Conservation (phyloP, 2,113 vertebrate genomes). For the Passer montanus region DNA sequence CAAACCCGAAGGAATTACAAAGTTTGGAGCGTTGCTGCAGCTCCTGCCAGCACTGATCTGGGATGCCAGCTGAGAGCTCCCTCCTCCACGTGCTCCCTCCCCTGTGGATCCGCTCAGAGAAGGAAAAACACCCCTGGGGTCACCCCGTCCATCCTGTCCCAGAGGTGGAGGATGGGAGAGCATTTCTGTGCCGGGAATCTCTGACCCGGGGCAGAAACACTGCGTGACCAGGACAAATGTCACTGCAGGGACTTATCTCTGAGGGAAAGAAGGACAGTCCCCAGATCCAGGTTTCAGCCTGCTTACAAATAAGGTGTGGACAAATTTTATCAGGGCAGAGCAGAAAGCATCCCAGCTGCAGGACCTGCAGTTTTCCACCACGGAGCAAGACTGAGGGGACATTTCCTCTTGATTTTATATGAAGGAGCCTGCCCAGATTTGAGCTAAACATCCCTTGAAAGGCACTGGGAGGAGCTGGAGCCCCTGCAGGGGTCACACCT, state of each 20-base stretch:
- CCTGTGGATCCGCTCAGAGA: not conserved
- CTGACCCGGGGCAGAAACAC: not conserved
- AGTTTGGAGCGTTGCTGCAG: not conserved
- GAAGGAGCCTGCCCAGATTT: not conserved
- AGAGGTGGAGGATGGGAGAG: not conserved
- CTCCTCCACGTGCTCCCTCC: not conserved
- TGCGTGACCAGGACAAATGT: not conserved
- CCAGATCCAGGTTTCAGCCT: not conserved
- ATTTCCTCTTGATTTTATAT: rapidly evolving
- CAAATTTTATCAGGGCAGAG: not conserved
- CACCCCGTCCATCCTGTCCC: not conserved
- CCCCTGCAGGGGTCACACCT: not conserved
- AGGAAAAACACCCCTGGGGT: not conserved
- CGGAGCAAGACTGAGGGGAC: rapidly evolving
- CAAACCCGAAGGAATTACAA: constrained; percentile 8
- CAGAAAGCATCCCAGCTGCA: not conserved
- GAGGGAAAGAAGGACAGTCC: not conserved
- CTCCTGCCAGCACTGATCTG: not conserved
- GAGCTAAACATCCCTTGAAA: not conserved
- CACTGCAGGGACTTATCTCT: not conserved
- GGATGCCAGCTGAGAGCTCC: not conserved
- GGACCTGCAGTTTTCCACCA: rapidly evolving
- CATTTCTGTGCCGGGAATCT: not conserved
- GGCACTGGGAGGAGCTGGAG: not conserved
- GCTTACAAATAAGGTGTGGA: not conserved